Conservation (phyloP, 2,888 invertebrate genomes). For the Mesorhabditis belari region DNA sequence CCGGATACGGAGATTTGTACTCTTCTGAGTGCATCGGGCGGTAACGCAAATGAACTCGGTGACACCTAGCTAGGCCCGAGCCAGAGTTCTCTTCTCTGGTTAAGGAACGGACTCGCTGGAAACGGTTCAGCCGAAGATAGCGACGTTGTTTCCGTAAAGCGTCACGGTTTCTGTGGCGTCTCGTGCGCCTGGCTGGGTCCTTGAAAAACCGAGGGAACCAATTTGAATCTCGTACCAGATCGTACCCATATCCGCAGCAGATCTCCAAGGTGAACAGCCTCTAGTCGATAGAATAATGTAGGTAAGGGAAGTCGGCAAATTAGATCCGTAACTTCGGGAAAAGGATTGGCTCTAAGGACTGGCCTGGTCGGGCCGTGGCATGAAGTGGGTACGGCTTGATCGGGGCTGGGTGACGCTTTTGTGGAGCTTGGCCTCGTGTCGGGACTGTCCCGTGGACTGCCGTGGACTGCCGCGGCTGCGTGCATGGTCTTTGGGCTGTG, state of each 20-base stretch:
- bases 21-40: too few species aligned
- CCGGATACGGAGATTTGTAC: too few species aligned
- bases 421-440: constrained; percentile 42
- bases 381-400: constrained; percentile 54
- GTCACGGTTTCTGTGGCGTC: constrained; percentile 55
- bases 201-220: constrained; percentile 57
- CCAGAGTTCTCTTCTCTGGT: constrained; percentile 36
- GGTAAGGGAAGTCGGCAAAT: too few species aligned
- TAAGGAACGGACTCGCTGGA: constrained; percentile 56
- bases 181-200: constrained; percentile 52
- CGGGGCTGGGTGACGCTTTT: constrained; percentile 47
- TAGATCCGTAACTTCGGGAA: too few species aligned
- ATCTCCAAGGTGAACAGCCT: constrained; percentile 72
- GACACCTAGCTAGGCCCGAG: constrained; percentile 53
- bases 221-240: constrained; percentile 57
- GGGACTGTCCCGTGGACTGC: constrained; percentile 50
- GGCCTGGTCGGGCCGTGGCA: constrained; percentile 63
- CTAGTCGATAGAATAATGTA: too few species aligned
- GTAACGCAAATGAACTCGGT: constrained; percentile 54
- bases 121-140: constrained; percentile 56
- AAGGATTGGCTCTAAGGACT: too few species aligned
- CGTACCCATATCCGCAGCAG: constrained; percentile 72
- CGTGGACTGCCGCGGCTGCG: too few species aligned
- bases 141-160: constrained; percentile 56
- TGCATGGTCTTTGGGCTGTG: constrained; percentile 42